Conservation (phyloP, 2,113 vertebrate species). For the Sarotherodon lohbergeri region DNA sequence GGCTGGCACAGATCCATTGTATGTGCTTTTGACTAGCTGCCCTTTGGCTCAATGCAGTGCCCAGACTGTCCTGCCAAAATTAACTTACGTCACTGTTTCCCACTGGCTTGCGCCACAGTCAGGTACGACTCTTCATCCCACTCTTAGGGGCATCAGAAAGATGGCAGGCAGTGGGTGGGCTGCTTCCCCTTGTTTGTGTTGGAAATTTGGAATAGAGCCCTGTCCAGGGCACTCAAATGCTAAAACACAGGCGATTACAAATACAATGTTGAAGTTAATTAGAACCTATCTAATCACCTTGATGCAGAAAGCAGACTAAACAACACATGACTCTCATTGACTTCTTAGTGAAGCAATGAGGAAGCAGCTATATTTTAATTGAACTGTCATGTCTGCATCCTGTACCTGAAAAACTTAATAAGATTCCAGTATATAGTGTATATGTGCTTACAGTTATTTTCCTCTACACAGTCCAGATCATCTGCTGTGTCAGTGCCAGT, state of each 20-base stretch:
- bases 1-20: slow-evolving; percentile 7
- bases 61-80: slow-evolving; percentile 53
- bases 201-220: background rate
- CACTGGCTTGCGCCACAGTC: slow-evolving; percentile 18
- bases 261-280: background rate
- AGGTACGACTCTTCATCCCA: slow-evolving; percentile 24
- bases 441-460: background rate
- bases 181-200: background rate
- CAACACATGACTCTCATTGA: background rate
- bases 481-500: slow-evolving; percentile 2
- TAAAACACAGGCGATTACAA: background rate
- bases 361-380: background rate
- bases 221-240: background rate
- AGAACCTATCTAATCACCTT: background rate
- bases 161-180: background rate
- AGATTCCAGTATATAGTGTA: background rate
- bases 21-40: slow-evolving; percentile 41
- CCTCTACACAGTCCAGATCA: background rate
- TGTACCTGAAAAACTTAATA: background rate
- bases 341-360: background rate
- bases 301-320: background rate
- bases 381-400: background rate
- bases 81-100: slow-evolving; percentile 45
- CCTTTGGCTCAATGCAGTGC: slow-evolving; percentile 44
- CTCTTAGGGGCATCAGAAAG: background rate